Conservation (phyloP, 2,113 vertebrate species). For the Salvelinus sp. region DNA sequence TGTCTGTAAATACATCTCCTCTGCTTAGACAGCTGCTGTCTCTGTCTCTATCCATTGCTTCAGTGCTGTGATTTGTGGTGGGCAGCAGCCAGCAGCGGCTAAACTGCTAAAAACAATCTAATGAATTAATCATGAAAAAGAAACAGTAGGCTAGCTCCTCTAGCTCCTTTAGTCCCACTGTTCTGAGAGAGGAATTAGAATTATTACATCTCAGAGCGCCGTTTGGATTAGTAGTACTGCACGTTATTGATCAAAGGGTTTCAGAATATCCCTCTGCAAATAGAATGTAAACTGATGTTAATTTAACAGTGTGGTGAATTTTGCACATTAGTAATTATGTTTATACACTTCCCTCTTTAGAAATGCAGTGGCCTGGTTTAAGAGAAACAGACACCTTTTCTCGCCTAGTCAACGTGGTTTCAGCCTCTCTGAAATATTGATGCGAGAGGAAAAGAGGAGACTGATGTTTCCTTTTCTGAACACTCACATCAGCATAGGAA, state of each 20-base stretch:
- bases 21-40: too few species aligned
- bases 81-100: not conserved
- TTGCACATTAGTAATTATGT: not conserved
- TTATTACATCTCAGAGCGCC: not conserved
- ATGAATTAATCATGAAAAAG: constrained; percentile 5
- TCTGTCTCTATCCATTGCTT: too few species aligned
- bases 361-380: too few species aligned
- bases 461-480: not conserved
- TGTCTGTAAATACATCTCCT: too few species aligned
- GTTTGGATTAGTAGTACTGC: not conserved
- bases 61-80: too few species aligned
- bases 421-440: constrained; percentile 1
- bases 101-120: not conserved
- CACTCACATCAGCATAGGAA: too few species aligned
- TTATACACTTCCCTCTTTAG: not conserved
- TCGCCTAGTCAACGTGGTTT: not conserved
- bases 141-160: not conserved
- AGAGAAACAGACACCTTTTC: not conserved
- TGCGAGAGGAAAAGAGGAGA: constrained; percentile 6
- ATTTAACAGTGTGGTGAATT: not conserved
- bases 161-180: not conserved
- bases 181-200: not conserved
- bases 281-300: not conserved
- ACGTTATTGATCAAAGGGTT: not conserved
- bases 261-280: not conserved